Evolutionary conservation across 1,140 invertebrate genomes (phyloP), one percentile per base, ranked within the genome.

Genomic region (Meloidogyne hapla): DNA sequence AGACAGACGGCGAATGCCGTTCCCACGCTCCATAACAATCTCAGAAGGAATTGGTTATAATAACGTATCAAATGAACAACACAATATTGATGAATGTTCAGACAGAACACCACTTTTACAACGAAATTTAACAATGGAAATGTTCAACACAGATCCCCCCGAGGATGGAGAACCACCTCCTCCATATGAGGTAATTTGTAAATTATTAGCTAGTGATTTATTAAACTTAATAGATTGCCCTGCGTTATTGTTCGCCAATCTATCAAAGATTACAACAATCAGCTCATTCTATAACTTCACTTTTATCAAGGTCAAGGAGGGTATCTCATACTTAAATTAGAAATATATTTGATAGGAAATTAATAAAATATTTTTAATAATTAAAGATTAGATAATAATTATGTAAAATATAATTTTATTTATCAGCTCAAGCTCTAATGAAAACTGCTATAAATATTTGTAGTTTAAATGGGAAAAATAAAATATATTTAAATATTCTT

Each of bases 211-310:
- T 15, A 64, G 15, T 79, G 6, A 38, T 26, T 70, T 40, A 25
- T 38, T 28, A 28, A 42, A 26, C 33, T 76, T 75, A 77, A 45
- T 48, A 85, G 84, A 74, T 86, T 6, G 84, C 84, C 13, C 69
- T 86, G 3, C 78, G 85, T 18, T 82, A 85, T 68, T 87, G 81
- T 63, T 85, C 85, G 42, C 84, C 84, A 26, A 42, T 86, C 13
- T 86, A 86, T 71, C 75, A 85, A 23, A 79, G 84, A 33, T 48
- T 85, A 13, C 81, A 85, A 18, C 83, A 81, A 45, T 85, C 82
- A 12, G 83, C 81, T 40, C 77, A 84, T 45, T 84, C 84, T 1
- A 77, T 86, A n/a, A 80, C 83, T 15, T 85, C 84, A 12, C 72
- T 86, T n/a, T 79, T 78, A 40, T 73, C 80, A 2, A 74, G 83